Percentiles rank a stretch among this genome's conserved stretches.
Conservation (phyloP, 2,888 invertebrate species). For the Matsumyia berberina region DNA sequence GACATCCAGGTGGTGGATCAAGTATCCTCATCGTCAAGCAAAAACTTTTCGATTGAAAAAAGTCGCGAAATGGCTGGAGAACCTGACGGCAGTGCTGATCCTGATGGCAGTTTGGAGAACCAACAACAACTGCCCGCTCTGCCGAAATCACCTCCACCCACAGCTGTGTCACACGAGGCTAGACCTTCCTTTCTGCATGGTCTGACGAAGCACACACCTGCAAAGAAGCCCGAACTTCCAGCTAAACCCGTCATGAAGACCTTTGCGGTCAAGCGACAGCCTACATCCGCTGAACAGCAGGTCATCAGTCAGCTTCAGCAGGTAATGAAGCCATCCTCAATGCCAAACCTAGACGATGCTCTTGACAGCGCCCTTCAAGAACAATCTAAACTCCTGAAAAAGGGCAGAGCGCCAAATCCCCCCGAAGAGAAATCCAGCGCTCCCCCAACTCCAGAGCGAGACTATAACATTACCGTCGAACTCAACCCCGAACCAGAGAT, state of each 20-base stretch:
- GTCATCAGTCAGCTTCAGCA: slow-evolving; percentile 86
- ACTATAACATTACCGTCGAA: slow-evolving; percentile 81
- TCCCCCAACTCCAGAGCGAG: slow-evolving; percentile 82
- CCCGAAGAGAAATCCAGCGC: slow-evolving; percentile 84
- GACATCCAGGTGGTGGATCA: slow-evolving; percentile 83
- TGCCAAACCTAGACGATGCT: slow-evolving; percentile 75
- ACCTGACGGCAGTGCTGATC: slow-evolving; percentile 94
- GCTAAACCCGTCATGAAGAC: slow-evolving; percentile 88
- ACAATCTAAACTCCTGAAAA: slow-evolving; percentile 86
- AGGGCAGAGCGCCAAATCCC: slow-evolving; percentile 92
- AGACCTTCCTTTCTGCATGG: slow-evolving; percentile 90
- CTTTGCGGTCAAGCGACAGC: slow-evolving; percentile 85
- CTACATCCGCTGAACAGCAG: slow-evolving; percentile 84
- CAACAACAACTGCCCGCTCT: slow-evolving; percentile 87
- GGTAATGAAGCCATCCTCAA: slow-evolving; percentile 82
- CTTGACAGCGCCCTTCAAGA: slow-evolving; percentile 80
- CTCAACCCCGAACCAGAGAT: slow-evolving; percentile 77
- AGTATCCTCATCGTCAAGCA: slow-evolving; percentile 69
- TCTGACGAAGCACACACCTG: slow-evolving; percentile 84
- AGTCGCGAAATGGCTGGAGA: slow-evolving; percentile 93
- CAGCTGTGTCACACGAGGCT: slow-evolving; percentile 83
- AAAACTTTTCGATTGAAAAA: slow-evolving; percentile 84
- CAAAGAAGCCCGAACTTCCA: slow-evolving; percentile 88
- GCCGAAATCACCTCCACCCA: slow-evolving; percentile 85
- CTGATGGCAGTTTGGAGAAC: slow-evolving; percentile 88